Base-by-base conservation (phyloP, 2,113 vertebrate genomes). In the Hymenochirus boettgeri region DNA sequence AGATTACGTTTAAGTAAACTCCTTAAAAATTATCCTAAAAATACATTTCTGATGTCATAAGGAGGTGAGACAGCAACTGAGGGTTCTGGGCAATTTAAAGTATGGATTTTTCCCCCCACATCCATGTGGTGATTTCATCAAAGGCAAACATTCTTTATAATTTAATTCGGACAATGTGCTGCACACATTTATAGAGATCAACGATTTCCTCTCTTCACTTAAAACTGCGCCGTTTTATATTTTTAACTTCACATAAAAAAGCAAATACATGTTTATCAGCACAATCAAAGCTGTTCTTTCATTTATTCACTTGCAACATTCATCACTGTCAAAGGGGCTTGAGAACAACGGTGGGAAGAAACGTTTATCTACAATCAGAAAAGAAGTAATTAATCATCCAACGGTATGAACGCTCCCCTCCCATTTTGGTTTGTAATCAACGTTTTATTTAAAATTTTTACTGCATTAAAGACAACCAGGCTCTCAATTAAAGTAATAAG, bases 281-380 rank as follows among this genome's bases (percentile, higher is more conserved):
- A 69, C 35, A 52, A 69, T 69, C 65, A 69, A 69, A 60, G 65
- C 55, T 31, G 47, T 52, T 59, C 56, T 69, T 69, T 69, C 65
- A 69, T 69, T 69, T 52, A 60, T 35, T 15, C 47, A 25, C 65
- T 18, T 1, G 33, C n/a, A 35, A 23, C 31, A 69, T 69, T 60
- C 47, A 53, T 69, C 65, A 69, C 9, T 60, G 65, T 69, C 65
- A 52, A 1, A 45, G 48, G 18, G 18, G 65, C 57, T 60, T 69
- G 65, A 57, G 65, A 69, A 69, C 65, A 69, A 69, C 65, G 65
- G 65, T 69, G 65, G 65, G 65, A 69, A 69, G 65, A 69, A 69
- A 69, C 65, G 65, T 67, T 69, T 69, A 69, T 69, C 65, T 69
- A 57, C 65, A 69, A 69, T 60, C 65, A 69, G 52, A 33, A 33